These are phyloP conservation scores for Pasiphila rectangulata DNA, from an alignment of 2,888 invertebrate genomes.

Conservation along the genomic window DNA sequence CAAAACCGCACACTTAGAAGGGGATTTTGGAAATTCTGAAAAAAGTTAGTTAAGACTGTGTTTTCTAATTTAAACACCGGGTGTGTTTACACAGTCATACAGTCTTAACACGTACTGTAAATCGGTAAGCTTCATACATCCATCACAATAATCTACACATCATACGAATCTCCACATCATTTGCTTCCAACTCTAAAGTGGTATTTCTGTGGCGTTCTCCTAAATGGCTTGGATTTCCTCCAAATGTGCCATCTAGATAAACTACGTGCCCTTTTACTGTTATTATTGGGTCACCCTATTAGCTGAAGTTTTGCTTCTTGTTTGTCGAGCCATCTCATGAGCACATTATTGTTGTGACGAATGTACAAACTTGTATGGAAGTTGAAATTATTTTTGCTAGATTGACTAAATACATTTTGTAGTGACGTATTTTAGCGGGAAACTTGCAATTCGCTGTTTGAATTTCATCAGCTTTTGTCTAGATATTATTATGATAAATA, in stretches of 20 bases:
- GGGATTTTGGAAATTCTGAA: no score
- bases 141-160: conserved; percentile 56
- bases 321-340: conserved; percentile 38
- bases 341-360: conserved; percentile 28
- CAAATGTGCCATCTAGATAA: conserved; percentile 74
- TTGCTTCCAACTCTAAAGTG: conserved; percentile 66
- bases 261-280: conserved; percentile 64
- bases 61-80: no score
- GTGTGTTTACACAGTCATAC: no score
- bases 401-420: conserved; percentile 18
- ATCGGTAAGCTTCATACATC: no score
- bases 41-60: no score
- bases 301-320: conserved; percentile 46
- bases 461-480: no score
- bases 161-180: conserved; percentile 72
- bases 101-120: no score
- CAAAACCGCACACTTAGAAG: no score
- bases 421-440: not conserved
- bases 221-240: conserved; percentile 72
- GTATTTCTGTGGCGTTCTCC: conserved; percentile 63
- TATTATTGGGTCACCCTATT: conserved; percentile 55
- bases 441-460: not conserved
- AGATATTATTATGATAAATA: not conserved
- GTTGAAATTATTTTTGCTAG: conserved; percentile 26
- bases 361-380: conserved; percentile 27